Evolutionary conservation across 2,113 vertebrate species (phyloP), one percentile per base, ranked within the genome.

Genomic region (Dissostichus mawsoni): DNA sequence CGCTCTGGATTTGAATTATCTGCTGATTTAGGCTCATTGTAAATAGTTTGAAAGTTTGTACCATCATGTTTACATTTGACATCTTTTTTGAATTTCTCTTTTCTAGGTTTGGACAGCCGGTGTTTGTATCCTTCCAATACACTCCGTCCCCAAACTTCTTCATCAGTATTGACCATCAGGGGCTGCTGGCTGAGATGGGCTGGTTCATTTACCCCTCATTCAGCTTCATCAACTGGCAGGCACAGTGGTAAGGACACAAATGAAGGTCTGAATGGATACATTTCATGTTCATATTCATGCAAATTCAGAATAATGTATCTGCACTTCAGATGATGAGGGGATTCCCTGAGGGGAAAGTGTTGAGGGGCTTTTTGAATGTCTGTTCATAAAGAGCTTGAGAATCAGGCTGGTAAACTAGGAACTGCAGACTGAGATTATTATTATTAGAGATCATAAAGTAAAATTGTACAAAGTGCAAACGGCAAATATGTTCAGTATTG

Each of bases 171-270:
- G 90, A 95, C 91, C 94, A 92, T 7, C 91, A 91, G 91, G 95
- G 95, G 80, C 70, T 50, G 36, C 88, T 96, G 85, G 88, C 94
- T 16, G 95, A 96, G 90, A 91, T 88, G 85, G 95, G 95, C 63
- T 92, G 91, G 92, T 94, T 95, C 61, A 92, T 95, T 56, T 96
- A 95, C 80, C 94, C 95, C 0, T 55, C 94, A 0, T 95, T 96
- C 77, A 92, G 84, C 51, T 96, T 96, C 76, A 0, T 96, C 41
- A 89, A 85, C 90, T 96, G 95, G 95, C 95, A 96, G 89, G 93
- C 94, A 0, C 89, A 96, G 86, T 96, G 95, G 95, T 96, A 73
- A 88, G 85, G 23, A 52, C 12, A 16, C 10, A 44, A 8, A 3
- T 0, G 7, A 57, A 17, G 20, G 20, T 16, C 45, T 61, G 14